Conservation (phyloP, 2,113 vertebrate genomes). For the Cebus imitator region DNA sequence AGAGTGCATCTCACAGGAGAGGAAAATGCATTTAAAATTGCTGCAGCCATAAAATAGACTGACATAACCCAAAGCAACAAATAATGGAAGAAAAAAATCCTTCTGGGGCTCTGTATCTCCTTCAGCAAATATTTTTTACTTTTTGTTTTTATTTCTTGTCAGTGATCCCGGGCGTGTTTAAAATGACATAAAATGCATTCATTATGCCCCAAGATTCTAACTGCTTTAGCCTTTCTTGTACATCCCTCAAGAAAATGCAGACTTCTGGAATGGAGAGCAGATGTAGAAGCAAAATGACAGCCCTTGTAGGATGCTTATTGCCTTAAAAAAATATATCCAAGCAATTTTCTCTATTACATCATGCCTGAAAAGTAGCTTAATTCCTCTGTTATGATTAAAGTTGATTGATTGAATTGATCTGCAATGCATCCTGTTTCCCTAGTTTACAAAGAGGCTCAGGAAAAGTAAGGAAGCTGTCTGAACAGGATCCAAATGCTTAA, state of each 20-base stretch:
- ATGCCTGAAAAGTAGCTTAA: slow-evolving; percentile 72
- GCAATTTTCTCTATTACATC: slow-evolving; percentile 67
- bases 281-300: slow-evolving; percentile 56
- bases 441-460: slow-evolving; percentile 69
- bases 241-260: slow-evolving; percentile 36
- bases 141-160: slow-evolving; percentile 80
- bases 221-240: slow-evolving; percentile 7
- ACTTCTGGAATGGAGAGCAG: slow-evolving; percentile 53
- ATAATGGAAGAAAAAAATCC: slow-evolving; percentile 65
- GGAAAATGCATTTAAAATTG: slow-evolving; percentile 84
- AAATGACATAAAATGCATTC: slow-evolving; percentile 74
- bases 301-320: slow-evolving; percentile 50
- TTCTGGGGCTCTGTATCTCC: slow-evolving; percentile 72
- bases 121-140: slow-evolving; percentile 77
- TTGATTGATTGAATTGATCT: slow-evolving; percentile 79
- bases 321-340: slow-evolving; percentile 33
- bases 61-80: slow-evolving; percentile 83
- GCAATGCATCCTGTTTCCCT: slow-evolving; percentile 71
- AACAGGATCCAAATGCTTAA: slow-evolving; percentile 74
- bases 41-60: slow-evolving; percentile 82
- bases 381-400: slow-evolving; percentile 75
- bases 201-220: slow-evolving; percentile 67
- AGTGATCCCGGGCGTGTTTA: slow-evolving; percentile 73
- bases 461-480: slow-evolving; percentile 71
- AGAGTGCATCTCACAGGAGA: slow-evolving; percentile 81